Base-by-base conservation (phyloP, 2,888 invertebrate genomes). In the Mesorhabditis spiculigera region DNA sequence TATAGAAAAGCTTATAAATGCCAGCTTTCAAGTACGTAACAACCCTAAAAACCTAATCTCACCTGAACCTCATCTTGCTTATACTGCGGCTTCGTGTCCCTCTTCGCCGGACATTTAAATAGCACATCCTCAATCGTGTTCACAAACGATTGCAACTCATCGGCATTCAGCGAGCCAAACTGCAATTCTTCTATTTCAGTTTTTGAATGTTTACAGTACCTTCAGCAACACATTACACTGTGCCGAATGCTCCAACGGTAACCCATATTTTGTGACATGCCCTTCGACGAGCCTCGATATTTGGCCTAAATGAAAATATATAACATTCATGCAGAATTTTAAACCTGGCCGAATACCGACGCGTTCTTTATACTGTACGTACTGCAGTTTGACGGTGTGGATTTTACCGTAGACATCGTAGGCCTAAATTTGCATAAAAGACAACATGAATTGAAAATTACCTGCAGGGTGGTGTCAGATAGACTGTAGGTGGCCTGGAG, bases 361-460 rank as follows among this genome's bases (percentile, higher is more conserved):
- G 10, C 96, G 90, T 87, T 98, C 98, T 87, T 96, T 95, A 87
- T 98, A 98, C 87, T 96, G 94, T 70, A 97, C 93, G 86, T 95
- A 96, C 87, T 97, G 97, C 78, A 95, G 88, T 87, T 95, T 97
- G 70, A 97, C 91, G 0, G 98, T 98, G 89, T 98, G 97, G 82
- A 98, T 96, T 89, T 99, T 99, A 45, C 97, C 97, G 87, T 93
- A 99, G 87, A 95, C 94, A 88, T 99, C 98, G 86, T 94, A 97
- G 87, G 97, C 97, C 88, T 70, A 45, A 64, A 67, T 2, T 50
- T 50, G 8, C 10, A 50, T 50, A 13, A 3, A 50, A 50, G 1
- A 50, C 1, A 50, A 13, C n/a, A n/a, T n/a, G 58, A n/a, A 13
- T 50, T 50, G 58, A 50, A 50, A 13, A 13, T 1, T 50, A 70